A percentile compares a stretch with the other conserved stretches of the same genome.
These are phyloP conservation scores for Dipodomys ordii DNA, from an alignment of 2,113 vertebrate genomes.

Conservation along the genomic window DNA sequence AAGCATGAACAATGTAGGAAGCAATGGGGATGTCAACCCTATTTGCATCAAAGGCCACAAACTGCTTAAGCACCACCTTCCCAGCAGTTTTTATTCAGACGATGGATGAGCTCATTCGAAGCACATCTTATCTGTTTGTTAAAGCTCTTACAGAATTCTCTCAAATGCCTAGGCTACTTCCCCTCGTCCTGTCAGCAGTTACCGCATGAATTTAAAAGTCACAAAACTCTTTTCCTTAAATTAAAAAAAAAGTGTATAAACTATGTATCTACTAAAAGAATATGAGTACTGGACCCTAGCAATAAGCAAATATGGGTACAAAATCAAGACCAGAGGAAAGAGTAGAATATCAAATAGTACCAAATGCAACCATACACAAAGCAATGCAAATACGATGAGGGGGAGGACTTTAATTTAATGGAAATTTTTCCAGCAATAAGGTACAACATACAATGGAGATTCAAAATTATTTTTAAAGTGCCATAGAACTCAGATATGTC, in stretches of 20 bases:
- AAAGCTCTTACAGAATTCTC: slow-evolving; percentile 73
- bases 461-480: slow-evolving; percentile 55
- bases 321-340: slow-evolving; percentile 55
- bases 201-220: slow-evolving; percentile 73
- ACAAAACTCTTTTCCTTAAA: slow-evolving; percentile 71
- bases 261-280: slow-evolving; percentile 69
- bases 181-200: slow-evolving; percentile 77
- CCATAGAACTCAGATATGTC: neutral
- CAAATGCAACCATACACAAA: slow-evolving; percentile 40
- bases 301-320: slow-evolving; percentile 61
- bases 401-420: neutral
- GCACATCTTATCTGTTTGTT: slow-evolving; percentile 76
- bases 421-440: slow-evolving; percentile 34
- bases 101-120: slow-evolving; percentile 66
- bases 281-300: slow-evolving; percentile 54
- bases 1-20: slow-evolving; percentile 50
- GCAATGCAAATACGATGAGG: neutral
- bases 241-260: slow-evolving; percentile 63
- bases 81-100: slow-evolving; percentile 76
- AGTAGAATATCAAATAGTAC: slow-evolving; percentile 41
- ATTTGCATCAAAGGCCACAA: slow-evolving; percentile 77
- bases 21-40: slow-evolving; percentile 50
- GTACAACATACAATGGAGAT: neutral
- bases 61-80: slow-evolving; percentile 76
- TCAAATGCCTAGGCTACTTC: slow-evolving; percentile 61